phyloP scores from a whole-genome alignment of 2,113 vertebrate species.

The Tupaia chinensis region DNA sequence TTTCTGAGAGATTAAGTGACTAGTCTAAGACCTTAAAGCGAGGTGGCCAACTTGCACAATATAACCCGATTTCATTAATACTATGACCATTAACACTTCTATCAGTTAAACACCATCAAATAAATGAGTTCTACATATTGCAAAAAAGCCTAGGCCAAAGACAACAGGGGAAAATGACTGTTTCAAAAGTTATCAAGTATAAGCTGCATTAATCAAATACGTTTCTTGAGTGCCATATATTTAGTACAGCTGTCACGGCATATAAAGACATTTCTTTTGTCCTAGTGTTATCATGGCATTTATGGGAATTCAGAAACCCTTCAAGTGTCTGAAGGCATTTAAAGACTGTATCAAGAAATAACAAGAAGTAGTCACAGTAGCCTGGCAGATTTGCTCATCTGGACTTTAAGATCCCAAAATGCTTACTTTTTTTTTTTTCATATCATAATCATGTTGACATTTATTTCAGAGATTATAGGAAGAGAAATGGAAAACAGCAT shows the following conservation, averaged over 20 bases:
- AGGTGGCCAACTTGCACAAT: neutral
- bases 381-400: neutral
- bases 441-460: slow-evolving; percentile 33
- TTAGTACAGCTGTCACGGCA: accelerated
- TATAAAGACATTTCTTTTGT: neutral
- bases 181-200: neutral
- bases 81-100: neutral
- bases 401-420: slow-evolving; percentile 20
- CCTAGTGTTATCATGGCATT: neutral
- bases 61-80: neutral
- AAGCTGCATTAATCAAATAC: neutral
- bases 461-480: slow-evolving; percentile 41
- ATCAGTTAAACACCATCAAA: neutral
- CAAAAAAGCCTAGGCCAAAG: neutral
- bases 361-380: neutral
- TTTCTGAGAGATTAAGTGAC: neutral
- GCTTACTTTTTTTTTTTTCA: neutral
- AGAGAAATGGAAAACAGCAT: neutral
- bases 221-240: neutral
- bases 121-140: neutral
- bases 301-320: neutral
- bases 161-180: neutral
- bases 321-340: neutral
- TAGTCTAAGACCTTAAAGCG: neutral
- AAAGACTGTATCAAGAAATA: neutral